Base-by-base conservation (phyloP, 2,113 vertebrate species). In the Bubo scandiacus region DNA sequence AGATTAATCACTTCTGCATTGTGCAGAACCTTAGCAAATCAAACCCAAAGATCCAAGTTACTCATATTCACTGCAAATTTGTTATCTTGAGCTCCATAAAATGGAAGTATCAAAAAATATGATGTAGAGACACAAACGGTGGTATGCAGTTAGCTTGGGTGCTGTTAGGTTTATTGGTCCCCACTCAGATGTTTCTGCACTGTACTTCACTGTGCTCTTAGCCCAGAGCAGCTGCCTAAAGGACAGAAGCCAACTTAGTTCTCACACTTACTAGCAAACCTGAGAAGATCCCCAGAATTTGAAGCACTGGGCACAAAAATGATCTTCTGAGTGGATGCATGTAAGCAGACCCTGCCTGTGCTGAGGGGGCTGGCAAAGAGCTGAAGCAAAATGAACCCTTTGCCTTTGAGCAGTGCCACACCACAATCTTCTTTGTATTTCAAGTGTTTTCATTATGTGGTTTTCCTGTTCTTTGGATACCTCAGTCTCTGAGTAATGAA, bases 341-440 rank as follows among this genome's bases (percentile, higher is more conserved):
- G 23, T 0, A 2, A 49, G 36, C 22, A 68, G 27, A 38, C 27
- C 10, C 19, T 45, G 32, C 32, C 13, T 55, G 40, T 0, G 0
- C 15, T 1, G 2, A 74, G 40, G 54, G 26, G 34, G 8, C 13
- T 62, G 11, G 26, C 23, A 68, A 47, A 89, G 11, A 51, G 19
- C 30, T 62, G 40, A 73, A 89, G 52, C 10, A 79, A 61, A 88
- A 42, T 20, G n/a, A 79, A 43, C 30, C 13, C 25, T n/a, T 13
- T 73, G n/a, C 11, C 40, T 34, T 49, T 74, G 27, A 63, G 61
- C n/a, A 57, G 23, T 85, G 42, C 36, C 61, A 57, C 30, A 61
- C 12, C 29, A 36, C 22, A n/a, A 47, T 9, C 45, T 32, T 52
- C 54, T 67, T 73, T 68, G n/a, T 30, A 38, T 62, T 85, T 62